Base-by-base conservation (phyloP, 2,888 invertebrate species). In the Elmis aenea region DNA sequence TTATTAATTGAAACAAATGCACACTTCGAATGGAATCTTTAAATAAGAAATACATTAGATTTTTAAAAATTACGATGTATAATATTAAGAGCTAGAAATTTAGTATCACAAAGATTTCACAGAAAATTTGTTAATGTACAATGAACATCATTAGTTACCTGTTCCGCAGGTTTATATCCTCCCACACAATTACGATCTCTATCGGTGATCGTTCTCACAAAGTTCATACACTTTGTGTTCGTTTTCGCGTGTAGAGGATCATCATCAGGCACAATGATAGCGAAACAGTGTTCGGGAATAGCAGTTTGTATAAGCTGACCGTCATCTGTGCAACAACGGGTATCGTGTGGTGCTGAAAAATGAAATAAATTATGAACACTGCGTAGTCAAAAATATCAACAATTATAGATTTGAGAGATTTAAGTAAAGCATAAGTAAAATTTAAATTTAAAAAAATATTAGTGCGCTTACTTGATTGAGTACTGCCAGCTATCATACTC, bases 401-500 rank as follows among this genome's bases (percentile, higher is more conserved):
- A 18, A 18, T 18, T 24, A 24, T 24, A 5, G 5, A 24, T 24
- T 24, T n/a, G n/a, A n/a, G n/a, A n/a, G 8, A 10, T 21, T 21
- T 16, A 20, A 18, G 13, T n/a, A 32, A 2, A 24, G 8, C 13
- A 14, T 3, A 16, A 31, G 15, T 29, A 20, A 13, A 1, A 14
- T 28, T 13, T 11, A 6, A 23, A 9, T 26, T 3, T 24, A n/a
- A 9, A 10, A 13, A 22, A 3, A 10, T 9, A 22, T 16, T 10
- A 11, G 3, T 24, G 13, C 46, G 76, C 83, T 76, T 70, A 88
- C 87, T 83, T 13, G 83, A 77, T 67, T 86, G 86, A 2, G 84
- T 78, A 29, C 77, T 75, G 30, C 83, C 83, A 31, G 79, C 79
- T 15, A 82, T 78, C 57, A 85, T 70, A 11, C 82, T 83, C 81